These are phyloP conservation scores for Petrocephalus microphthalmus DNA, from an alignment of 2,113 vertebrate species.

Conservation along the genomic window DNA sequence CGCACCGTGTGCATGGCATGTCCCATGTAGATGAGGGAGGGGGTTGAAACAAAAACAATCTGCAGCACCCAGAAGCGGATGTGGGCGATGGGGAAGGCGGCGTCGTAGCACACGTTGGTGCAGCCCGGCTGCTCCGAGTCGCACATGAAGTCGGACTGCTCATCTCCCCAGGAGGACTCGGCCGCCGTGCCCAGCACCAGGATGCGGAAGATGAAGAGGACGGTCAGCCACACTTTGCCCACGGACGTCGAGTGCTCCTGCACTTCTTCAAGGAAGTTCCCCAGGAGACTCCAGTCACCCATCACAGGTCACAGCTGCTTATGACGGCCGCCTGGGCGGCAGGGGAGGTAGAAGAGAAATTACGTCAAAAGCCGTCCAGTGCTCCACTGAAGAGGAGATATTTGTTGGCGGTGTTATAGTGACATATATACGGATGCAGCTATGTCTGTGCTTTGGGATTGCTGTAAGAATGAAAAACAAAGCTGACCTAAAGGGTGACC, in stretches of 20 bases:
- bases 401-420: neutral
- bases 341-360: neutral
- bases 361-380: neutral
- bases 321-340: neutral
- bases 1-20: constrained; percentile 87
- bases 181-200: constrained; percentile 90
- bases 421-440: neutral
- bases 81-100: constrained; percentile 91
- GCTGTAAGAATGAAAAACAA: neutral
- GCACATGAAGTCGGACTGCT: constrained; percentile 88
- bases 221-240: constrained; percentile 91
- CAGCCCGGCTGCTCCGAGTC: constrained; percentile 88
- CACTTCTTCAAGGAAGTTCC: constrained; percentile 91
- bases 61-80: constrained; percentile 97
- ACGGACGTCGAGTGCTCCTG: constrained; percentile 94
- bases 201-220: constrained; percentile 96
- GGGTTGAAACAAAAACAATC: constrained; percentile 94
- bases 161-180: constrained; percentile 92
- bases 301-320: constrained; percentile 56
- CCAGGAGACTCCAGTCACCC: constrained; percentile 95
- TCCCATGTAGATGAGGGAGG: constrained; percentile 90
- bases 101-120: constrained; percentile 90
- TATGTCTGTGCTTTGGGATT: neutral
- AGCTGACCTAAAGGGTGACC: neutral
- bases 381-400: neutral